These are phyloP conservation scores for Prionace glauca DNA, from an alignment of 2,797 vertebrate genomes.

Conservation along the genomic window DNA sequence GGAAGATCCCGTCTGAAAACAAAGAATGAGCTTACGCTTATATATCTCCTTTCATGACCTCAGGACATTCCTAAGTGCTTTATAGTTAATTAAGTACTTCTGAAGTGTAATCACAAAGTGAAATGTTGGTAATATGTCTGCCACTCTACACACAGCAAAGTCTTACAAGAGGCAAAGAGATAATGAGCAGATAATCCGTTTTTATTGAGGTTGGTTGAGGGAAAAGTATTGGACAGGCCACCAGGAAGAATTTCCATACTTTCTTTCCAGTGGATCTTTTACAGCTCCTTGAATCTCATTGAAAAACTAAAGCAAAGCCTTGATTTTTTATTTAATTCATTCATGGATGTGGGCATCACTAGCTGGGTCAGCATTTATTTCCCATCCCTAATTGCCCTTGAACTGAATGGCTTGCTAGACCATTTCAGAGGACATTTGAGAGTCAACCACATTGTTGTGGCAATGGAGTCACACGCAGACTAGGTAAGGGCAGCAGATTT, in stretches of 20 bases:
- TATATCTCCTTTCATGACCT: not conserved
- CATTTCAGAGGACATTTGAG: no score
- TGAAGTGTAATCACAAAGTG: not conserved
- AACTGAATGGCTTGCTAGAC: no score
- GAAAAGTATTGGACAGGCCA: not conserved
- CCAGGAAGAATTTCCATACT: not conserved
- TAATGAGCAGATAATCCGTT: not conserved
- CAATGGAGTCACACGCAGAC: no score
- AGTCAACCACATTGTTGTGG: no score
- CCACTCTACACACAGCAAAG: not conserved
- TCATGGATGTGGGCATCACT: no score
- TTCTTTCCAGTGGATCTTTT: not conserved
- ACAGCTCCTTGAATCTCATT: not conserved
- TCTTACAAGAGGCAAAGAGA: not conserved
- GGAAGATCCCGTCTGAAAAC: not conserved
- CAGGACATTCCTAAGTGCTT: not conserved
- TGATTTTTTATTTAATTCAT: no score
- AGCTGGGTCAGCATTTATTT: no score
- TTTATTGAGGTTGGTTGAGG: not conserved
- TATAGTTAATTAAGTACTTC: not conserved
- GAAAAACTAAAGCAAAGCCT: not conserved
- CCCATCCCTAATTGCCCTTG: no score
- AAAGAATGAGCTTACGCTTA: not conserved
- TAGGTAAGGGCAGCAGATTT: no score
- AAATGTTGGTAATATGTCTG: not conserved